Percentiles rank a stretch among this genome's conserved stretches.
Evolutionary conservation across 2,888 invertebrate genomes (phyloP).

Genomic region (Lasioglossum villosulum): DNA sequence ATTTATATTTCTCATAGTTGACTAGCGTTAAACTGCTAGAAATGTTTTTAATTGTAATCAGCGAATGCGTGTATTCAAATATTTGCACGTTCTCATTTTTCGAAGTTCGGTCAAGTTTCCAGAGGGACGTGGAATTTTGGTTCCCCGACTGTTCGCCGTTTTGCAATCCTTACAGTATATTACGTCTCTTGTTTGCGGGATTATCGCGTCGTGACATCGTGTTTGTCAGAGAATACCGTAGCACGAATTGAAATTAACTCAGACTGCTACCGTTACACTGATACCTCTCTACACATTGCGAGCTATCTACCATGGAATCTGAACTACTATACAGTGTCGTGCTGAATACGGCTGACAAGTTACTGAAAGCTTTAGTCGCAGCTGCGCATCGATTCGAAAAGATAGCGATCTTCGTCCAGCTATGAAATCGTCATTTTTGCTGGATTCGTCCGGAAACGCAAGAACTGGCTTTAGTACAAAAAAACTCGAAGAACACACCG

Average conservation of each 20-base stretch:
- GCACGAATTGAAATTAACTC: conserved; percentile 18
- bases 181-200: background rate
- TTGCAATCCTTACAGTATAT: background rate
- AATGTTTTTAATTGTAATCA: too few species aligned
- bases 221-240: conserved; percentile 2
- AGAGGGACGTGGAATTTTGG: background rate
- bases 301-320: conserved; percentile 3
- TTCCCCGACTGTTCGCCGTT: background rate
- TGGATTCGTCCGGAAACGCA: background rate
- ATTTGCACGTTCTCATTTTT: background rate
- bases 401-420: background rate
- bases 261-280: conserved; percentile 11
- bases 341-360: conserved; percentile 7
- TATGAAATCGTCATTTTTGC: background rate
- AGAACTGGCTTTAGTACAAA: background rate
- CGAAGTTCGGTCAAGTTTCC: background rate
- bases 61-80: too few species aligned
- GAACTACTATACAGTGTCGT: background rate
- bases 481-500: background rate
- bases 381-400: conserved; percentile 1
- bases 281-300: background rate
- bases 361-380: conserved; percentile 10
- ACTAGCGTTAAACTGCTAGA: background rate
- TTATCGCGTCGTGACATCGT: background rate
- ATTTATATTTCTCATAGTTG: background rate